These are phyloP conservation scores for Merodon equestris DNA, from an alignment of 2,888 invertebrate genomes.

Conservation along the genomic window DNA sequence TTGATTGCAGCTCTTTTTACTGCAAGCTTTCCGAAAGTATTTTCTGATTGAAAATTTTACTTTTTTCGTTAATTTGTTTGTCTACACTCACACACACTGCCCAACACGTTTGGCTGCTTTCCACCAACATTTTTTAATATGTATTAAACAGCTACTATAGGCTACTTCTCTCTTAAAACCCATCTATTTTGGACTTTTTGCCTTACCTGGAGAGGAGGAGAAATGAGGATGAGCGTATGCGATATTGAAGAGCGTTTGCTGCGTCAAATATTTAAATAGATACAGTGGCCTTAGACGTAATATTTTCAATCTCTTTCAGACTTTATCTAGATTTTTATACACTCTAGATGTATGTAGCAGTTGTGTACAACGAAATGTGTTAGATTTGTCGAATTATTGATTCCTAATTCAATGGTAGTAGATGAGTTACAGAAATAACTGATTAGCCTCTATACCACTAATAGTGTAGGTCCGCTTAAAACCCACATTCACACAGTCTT, in stretches of 20 bases:
- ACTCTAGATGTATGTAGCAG: not conserved
- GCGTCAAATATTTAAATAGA: not conserved
- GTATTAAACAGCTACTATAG: too few species aligned
- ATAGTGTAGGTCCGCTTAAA: too few species aligned
- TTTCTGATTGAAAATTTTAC: too few species aligned
- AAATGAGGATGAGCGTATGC: not conserved
- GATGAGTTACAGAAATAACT: too few species aligned
- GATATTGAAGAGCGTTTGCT: not conserved
- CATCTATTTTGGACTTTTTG: constrained; percentile 7
- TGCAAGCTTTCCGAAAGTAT: constrained; percentile 11
- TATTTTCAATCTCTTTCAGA: not conserved
- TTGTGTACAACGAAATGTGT: constrained; percentile 6
- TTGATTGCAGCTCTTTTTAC: constrained; percentile 30
- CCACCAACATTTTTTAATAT: constrained; percentile 8
- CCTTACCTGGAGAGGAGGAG: not conserved
- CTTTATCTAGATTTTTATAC: not conserved
- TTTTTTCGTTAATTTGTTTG: too few species aligned
- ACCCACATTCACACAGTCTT: too few species aligned
- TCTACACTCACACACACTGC: constrained; percentile 27
- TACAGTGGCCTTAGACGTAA: constrained; percentile 3
- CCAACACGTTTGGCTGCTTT: constrained; percentile 41
- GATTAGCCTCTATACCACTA: too few species aligned
- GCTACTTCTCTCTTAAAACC: constrained; percentile 31
- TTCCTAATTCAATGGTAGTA: too few species aligned
- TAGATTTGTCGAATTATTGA: not conserved